Conservation (phyloP, 2,888 invertebrate species). For the Eledona agricola region DNA sequence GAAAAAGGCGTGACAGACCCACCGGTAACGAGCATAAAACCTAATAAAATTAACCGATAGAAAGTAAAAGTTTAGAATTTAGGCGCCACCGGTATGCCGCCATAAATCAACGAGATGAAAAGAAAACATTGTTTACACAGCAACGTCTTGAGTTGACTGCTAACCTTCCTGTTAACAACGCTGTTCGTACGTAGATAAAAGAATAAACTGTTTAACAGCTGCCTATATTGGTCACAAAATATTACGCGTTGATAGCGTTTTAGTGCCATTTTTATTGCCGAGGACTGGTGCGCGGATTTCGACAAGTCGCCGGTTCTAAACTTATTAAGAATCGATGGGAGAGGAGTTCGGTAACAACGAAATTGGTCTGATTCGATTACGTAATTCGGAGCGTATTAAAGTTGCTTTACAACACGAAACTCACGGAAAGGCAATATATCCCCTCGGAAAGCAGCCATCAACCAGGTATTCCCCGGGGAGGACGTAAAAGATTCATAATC, state of each 20-base stretch:
- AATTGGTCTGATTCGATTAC: conserved; percentile 38
- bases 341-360: conserved; percentile 19
- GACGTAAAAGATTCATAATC: conserved; percentile 61
- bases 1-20: conserved; percentile 11
- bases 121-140: conserved; percentile 49
- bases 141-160: conserved; percentile 43
- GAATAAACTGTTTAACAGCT: conserved; percentile 58
- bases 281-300: conserved; percentile 38
- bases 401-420: conserved; percentile 37
- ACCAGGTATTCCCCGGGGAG: conserved; percentile 58
- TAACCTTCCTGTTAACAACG: conserved; percentile 53
- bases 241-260: conserved; percentile 54
- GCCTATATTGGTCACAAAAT: conserved; percentile 57
- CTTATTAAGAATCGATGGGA: conserved; percentile 30
- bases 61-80: conserved; percentile 27
- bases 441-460: conserved; percentile 47
- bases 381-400: conserved; percentile 47
- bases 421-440: conserved; percentile 36
- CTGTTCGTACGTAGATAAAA: conserved; percentile 58
- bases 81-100: conserved; percentile 47
- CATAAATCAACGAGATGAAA: conserved; percentile 50
- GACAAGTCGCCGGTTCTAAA: too few species aligned
- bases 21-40: conserved; percentile 18
- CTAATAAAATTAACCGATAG: conserved; percentile 22
- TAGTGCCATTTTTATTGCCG: conserved; percentile 52